Base-by-base conservation (phyloP, 2,113 vertebrate genomes). In the Urocolius indicus region DNA sequence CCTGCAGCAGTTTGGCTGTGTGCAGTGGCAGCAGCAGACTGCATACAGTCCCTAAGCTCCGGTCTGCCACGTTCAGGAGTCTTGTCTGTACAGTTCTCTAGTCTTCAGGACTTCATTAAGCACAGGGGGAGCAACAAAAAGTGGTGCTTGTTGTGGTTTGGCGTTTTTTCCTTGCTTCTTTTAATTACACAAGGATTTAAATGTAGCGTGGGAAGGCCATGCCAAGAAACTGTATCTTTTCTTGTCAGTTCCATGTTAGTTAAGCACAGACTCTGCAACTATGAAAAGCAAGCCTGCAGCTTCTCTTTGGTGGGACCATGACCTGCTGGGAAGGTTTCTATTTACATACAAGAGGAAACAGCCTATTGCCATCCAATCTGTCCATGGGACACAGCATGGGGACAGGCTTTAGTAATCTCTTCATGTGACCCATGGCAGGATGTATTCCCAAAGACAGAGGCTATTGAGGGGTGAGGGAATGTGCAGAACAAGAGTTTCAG, bases 161-260 rank as follows among this genome's bases (percentile, higher is more conserved):
- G 67, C 23, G 0, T 18, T 87, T 94, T 91, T 92, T 51, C 34
- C 30, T 93, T 57, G 55, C 52, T 90, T 89, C 76, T 95, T 74
- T 94, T 90, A 95, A 95, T 94, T 92, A 94, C 45, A 63, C 38
- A 83, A 57, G 87, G 84, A 88, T 86, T 90, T 90, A 74, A 86
- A 90, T 26, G 68, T 16, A 59, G 36, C 7, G 10, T 41, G n/a
- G 32, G 52, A 92, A 81, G 48, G 23, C 48, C 19, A n/a, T 36
- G 79, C 67, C 78, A 94, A 91, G 55, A 91, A 89, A 65, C 38
- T 38, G 0, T 48, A 21, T 30, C 51, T 89, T 75, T 88, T 51
- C 69, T 85, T 3, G 0, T 23, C 63, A 80, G 68, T 63, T 87
- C 57, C 52, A 21, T 45, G 9, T 76, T 30, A 73, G 72, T 30